Percentiles rank a stretch among this genome's conserved stretches.
These are phyloP conservation scores for Nomia melanderi DNA, from an alignment of 1,140 invertebrate species.

Conservation along the genomic window DNA sequence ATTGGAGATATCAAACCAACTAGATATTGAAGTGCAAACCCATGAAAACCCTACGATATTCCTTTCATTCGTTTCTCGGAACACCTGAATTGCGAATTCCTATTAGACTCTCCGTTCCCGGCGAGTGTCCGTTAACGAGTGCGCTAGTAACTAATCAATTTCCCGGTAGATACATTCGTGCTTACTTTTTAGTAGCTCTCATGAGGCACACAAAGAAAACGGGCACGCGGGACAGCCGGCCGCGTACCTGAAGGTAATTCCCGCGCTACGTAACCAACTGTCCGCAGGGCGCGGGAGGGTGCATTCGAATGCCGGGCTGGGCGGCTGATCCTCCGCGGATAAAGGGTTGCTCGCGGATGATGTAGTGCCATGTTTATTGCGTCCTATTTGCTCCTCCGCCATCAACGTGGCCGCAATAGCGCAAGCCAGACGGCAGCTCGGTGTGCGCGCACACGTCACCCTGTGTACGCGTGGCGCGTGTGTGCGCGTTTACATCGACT, in stretches of 20 bases:
- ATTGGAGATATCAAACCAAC: too few species aligned
- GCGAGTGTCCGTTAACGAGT: neutral
- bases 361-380: conserved; percentile 72
- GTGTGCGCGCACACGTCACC: neutral
- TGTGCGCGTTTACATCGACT: neutral
- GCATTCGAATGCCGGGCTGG: conserved; percentile 42
- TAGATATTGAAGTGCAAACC: too few species aligned
- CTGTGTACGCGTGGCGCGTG: neutral
- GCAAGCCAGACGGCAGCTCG: conserved; percentile 22
- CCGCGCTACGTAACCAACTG: conserved; percentile 35
- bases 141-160: conserved; percentile 5
- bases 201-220: neutral
- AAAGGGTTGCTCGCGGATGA: conserved; percentile 69
- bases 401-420: conserved; percentile 67
- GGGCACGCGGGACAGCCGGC: neutral
- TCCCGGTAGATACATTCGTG: neutral
- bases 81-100: too few species aligned
- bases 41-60: too few species aligned
- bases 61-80: too few species aligned
- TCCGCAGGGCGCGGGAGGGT: conserved; percentile 40
- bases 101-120: neutral
- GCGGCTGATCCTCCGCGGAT: conserved; percentile 57
- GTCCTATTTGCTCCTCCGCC: conserved; percentile 69
- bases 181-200: conserved; percentile 1
- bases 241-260: conserved; percentile 30